These are phyloP conservation scores for Lophochroa leadbeateri DNA, from an alignment of 2,113 vertebrate species.

Conservation along the genomic window DNA sequence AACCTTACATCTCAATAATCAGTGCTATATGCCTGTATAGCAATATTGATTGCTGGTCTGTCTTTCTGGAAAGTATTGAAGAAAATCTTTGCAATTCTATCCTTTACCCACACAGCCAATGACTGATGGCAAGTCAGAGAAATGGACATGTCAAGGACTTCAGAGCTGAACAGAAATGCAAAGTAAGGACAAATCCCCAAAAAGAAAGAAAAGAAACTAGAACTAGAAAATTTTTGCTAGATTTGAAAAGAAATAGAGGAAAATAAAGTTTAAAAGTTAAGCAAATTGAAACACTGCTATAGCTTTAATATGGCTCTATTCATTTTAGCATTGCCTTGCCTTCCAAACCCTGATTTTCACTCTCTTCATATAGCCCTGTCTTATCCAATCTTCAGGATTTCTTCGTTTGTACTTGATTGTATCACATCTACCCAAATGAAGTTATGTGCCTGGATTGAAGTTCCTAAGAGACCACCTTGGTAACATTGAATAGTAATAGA, in stretches of 20 bases:
- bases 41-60: constrained; percentile 16
- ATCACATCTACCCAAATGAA: neutral
- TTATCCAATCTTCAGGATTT: neutral
- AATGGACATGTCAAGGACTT: constrained; percentile 18
- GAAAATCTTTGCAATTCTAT: constrained; percentile 32
- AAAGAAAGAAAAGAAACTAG: neutral
- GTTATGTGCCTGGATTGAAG: neutral
- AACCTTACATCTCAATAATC: constrained; percentile 23
- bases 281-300: neutral
- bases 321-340: neutral
- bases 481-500: neutral
- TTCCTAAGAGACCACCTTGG: neutral
- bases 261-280: neutral
- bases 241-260: neutral
- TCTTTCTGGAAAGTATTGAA: constrained; percentile 25
- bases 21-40: neutral
- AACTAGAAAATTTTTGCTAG: neutral
- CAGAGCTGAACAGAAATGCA: neutral
- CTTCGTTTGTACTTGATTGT: neutral
- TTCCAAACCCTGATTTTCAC: neutral
- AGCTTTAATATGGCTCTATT: neutral
- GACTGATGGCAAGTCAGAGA: neutral
- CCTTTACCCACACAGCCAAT: neutral
- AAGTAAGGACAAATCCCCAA: neutral
- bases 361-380: neutral